Percentiles rank a stretch among this genome's conserved stretches.
These are phyloP conservation scores for Dyspetes luteomarginatus DNA, from an alignment of 2,888 invertebrate genomes.

Conservation along the genomic window DNA sequence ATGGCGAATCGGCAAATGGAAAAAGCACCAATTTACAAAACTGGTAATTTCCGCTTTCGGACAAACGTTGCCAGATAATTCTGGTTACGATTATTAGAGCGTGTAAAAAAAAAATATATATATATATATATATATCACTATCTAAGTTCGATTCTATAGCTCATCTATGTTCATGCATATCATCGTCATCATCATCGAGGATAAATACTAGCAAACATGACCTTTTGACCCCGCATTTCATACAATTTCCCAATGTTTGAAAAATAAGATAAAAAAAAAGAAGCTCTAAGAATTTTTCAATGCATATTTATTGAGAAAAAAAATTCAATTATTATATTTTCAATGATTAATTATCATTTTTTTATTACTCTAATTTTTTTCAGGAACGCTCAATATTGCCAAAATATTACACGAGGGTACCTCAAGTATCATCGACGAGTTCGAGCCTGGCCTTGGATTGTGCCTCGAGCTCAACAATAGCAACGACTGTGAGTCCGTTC, in stretches of 20 bases:
- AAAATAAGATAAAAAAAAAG: no score
- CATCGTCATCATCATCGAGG: neutral
- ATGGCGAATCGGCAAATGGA: neutral
- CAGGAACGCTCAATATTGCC: slow-evolving; percentile 78
- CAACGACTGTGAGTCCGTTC: slow-evolving; percentile 80
- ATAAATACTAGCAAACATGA: no score
- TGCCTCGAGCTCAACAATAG: slow-evolving; percentile 79
- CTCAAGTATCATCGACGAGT: slow-evolving; percentile 72
- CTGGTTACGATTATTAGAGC: slow-evolving; percentile 17
- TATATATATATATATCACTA: no score
- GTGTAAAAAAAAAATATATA: neutral
- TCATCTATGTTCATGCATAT: neutral
- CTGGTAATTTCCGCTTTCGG: slow-evolving; percentile 62
- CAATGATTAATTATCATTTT: neutral
- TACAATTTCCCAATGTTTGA: no score
- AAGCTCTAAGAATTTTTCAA: no score
- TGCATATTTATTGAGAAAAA: no score
- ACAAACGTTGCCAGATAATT: slow-evolving; percentile 45
- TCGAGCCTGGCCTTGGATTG: slow-evolving; percentile 78
- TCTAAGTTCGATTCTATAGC: neutral
- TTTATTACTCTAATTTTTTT: no score
- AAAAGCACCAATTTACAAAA: slow-evolving; percentile 8
- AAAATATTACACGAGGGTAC: slow-evolving; percentile 78
- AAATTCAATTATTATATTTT: no score
- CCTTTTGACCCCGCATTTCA: no score